Evolutionary conservation across 2,113 vertebrate species (phyloP).

Genomic region (Hiodon alosoides): DNA sequence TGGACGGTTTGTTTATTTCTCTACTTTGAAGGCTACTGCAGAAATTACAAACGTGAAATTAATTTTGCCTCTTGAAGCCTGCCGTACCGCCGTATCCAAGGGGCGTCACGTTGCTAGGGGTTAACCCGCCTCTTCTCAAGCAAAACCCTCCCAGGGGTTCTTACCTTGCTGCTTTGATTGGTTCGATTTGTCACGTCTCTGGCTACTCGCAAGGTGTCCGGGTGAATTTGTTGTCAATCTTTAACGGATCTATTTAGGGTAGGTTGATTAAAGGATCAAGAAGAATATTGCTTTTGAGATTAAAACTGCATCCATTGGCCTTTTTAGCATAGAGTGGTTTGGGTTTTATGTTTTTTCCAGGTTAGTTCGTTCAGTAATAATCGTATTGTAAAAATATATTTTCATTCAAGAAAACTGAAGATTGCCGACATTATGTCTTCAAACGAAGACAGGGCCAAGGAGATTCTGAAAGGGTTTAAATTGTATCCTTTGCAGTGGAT

Average conservation of each 20-base stretch:
- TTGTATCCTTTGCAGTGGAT: slow-evolving; percentile 65
- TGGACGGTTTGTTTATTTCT: too few species aligned
- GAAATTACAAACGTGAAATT: not conserved
- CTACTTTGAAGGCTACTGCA: too few species aligned
- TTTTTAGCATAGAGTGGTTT: slow-evolving; percentile 20
- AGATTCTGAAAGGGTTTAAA: slow-evolving; percentile 71
- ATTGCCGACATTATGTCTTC: slow-evolving; percentile 62
- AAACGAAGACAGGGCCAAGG: slow-evolving; percentile 71
- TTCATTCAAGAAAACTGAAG: slow-evolving; percentile 32
- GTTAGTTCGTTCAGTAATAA: not conserved
- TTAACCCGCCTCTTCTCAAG: slow-evolving; percentile 56
- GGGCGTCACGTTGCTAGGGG: slow-evolving; percentile 31
- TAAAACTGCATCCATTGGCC: slow-evolving; percentile 30
- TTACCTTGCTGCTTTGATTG: slow-evolving; percentile 37
- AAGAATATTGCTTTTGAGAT: slow-evolving; percentile 34
- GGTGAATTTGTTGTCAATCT: slow-evolving; percentile 38
- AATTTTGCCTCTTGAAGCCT: slow-evolving; percentile 15
- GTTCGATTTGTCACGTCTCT: slow-evolving; percentile 17
- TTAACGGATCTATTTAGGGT: slow-evolving; percentile 56
- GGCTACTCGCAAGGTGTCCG: slow-evolving; percentile 20
- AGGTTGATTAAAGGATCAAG: slow-evolving; percentile 63
- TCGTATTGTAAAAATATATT: slow-evolving; percentile 20
- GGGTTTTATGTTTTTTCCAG: slow-evolving; percentile 23
- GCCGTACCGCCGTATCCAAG: slow-evolving; percentile 27
- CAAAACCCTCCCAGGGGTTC: slow-evolving; percentile 33